A percentile compares a stretch with the other conserved stretches of the same genome.
Conservation (phyloP, 1,140 invertebrate species). For the Ceratina japonica region DNA sequence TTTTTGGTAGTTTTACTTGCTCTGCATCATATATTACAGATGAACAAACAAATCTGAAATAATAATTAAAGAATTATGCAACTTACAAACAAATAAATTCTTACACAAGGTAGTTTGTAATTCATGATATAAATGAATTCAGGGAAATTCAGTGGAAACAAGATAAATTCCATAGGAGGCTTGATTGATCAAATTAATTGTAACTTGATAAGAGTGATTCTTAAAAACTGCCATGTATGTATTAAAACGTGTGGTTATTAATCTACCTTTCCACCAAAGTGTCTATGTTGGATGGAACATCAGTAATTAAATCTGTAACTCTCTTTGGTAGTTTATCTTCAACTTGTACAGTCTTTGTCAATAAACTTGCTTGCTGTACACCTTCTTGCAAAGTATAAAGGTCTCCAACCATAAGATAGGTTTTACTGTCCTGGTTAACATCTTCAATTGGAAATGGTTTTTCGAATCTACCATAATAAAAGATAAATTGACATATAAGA, state of each 20-base stretch:
- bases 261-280: slow-evolving; percentile 74
- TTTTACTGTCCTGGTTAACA: slow-evolving; percentile 83
- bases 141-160: too few species aligned
- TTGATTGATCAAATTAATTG: not conserved
- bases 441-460: slow-evolving; percentile 77
- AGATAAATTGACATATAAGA: not conserved
- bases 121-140: not conserved
- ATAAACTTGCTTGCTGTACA: slow-evolving; percentile 84
- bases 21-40: slow-evolving; percentile 89
- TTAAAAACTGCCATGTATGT: not conserved
- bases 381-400: slow-evolving; percentile 86
- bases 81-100: not conserved
- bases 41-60: slow-evolving; percentile 82
- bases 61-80: not conserved
- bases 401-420: slow-evolving; percentile 82
- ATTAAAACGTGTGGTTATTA: not conserved
- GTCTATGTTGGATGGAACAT: slow-evolving; percentile 74
- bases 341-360: slow-evolving; percentile 87
- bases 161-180: too few species aligned
- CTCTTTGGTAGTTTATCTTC: slow-evolving; percentile 82
- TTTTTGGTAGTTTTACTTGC: slow-evolving; percentile 87
- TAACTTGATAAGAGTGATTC: not conserved
- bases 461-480: not conserved
- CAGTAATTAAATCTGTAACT: slow-evolving; percentile 75
- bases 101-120: not conserved